Evolutionary conservation across 2,888 invertebrate genomes (phyloP), one percentile per base, ranked within the genome.

Genomic region (Cheilosia scutellata): DNA sequence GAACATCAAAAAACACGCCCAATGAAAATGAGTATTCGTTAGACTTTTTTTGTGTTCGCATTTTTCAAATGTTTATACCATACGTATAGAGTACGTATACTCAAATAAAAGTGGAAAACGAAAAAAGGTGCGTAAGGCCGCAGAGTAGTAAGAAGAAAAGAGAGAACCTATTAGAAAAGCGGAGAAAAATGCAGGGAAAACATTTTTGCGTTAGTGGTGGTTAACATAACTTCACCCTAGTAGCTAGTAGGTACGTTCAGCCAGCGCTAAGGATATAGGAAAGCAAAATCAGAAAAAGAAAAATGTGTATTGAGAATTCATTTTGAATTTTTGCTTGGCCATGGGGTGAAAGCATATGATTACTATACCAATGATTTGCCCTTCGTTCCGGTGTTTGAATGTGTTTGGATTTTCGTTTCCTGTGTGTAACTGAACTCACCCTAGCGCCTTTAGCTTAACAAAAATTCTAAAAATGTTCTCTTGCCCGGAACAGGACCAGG

Each of bases 1-100:
- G 63, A 58, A 42, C 78, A 63, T 33, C 57, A 49, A 79, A 65
- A 37, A 79, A 79, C 78, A 79, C 78, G 78, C 75, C 78, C 78
- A 71, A 68, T 65, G 42, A 72, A 72, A 72, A 57, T 40, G n/a
- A n/a, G 42, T 72, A 65, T 71, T 79, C 63, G 49, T 79, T 77
- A 65, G 57, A 58, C 13, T 58, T 71, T 76, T 65, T 58, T 49
- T 53, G 4, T 58, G n/a, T 37, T 37, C 40, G n/a, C 31, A 16
- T 75, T 57, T 66, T 66, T 66, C 44, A 77, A 58, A 79, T 60
- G 42, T 58, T 57, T 20, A 58, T 49, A 65, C 47, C n/a, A 58
- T 49, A 65, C 47, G 6, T 2, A 49, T 55, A 31, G 16, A 37
- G 47, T 33, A 40, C 5, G 40, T 66, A 37, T 37, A 65, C 55